Percentiles rank a stretch among this genome's conserved stretches.
Evolutionary conservation across 2,113 vertebrate genomes (phyloP).

Genomic region (Falco punctatus): DNA sequence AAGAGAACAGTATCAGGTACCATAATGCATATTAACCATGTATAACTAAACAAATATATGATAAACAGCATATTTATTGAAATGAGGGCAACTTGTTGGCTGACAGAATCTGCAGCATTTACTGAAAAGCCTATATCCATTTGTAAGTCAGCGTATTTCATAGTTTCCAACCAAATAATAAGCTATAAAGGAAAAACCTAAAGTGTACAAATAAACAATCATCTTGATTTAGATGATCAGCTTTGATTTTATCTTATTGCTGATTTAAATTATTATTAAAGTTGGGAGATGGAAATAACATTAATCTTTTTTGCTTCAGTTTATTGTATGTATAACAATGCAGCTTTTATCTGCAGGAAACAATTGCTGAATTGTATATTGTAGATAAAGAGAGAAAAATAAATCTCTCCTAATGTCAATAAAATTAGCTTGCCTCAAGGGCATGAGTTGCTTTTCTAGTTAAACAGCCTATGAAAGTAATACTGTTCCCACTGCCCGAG

Average conservation of each 20-base stretch:
- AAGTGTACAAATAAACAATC: neutral
- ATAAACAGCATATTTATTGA: neutral
- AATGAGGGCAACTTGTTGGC: neutral
- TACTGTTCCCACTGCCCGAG: neutral
- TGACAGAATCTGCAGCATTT: constrained; percentile 19
- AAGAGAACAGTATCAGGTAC: neutral
- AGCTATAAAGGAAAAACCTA: neutral
- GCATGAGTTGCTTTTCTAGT: constrained; percentile 14
- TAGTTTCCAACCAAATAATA: constrained; percentile 9
- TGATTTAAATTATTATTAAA: constrained; percentile 25
- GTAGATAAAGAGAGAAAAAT: constrained; percentile 60
- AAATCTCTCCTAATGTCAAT: constrained; percentile 55
- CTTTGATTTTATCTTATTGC: constrained; percentile 28
- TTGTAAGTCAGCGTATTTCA: constrained; percentile 5
- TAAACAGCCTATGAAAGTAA: neutral
- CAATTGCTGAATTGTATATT: constrained; percentile 49
- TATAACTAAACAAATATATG: neutral
- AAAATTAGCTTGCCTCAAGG: constrained; percentile 45
- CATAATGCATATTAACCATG: neutral
- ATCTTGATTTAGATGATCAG: neutral
- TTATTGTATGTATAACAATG: constrained; percentile 52
- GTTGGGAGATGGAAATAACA: constrained; percentile 18
- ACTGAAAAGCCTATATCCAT: neutral
- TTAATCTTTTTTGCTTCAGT: constrained; percentile 38
- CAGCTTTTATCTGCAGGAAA: constrained; percentile 61